phyloP scores from a whole-genome alignment of 2,888 invertebrate species.

The Andrena bucephala region DNA sequence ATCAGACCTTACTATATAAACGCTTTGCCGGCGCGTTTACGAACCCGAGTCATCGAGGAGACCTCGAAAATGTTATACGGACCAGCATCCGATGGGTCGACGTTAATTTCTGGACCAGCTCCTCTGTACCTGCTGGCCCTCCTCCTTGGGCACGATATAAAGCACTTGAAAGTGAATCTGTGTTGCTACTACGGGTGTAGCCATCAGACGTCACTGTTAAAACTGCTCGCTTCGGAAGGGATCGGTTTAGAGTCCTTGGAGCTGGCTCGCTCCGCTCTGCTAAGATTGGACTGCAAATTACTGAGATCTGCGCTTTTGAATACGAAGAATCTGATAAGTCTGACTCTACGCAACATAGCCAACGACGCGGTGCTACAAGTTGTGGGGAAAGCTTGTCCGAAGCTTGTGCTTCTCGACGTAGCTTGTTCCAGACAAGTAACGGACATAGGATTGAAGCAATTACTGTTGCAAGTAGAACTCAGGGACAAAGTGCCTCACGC shows the following conservation, averaged over 20 bases:
- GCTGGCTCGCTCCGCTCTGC: conserved; percentile 82
- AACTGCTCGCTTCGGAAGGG: conserved; percentile 83
- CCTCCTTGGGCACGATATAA: conserved; percentile 83
- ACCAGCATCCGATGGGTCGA: conserved; percentile 81
- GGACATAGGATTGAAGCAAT: conserved; percentile 82
- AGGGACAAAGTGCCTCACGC: conserved; percentile 77
- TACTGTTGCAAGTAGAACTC: conserved; percentile 83
- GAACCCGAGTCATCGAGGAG: conserved; percentile 82
- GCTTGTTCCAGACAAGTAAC: conserved; percentile 85
- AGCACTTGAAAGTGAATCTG: conserved; percentile 82
- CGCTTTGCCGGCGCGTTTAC: conserved; percentile 81
- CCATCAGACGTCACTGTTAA: conserved; percentile 84
- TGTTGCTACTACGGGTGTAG: conserved; percentile 86
- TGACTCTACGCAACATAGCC: conserved; percentile 84
- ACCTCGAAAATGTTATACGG: conserved; percentile 82
- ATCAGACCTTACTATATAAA: conserved; percentile 83
- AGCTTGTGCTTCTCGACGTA: conserved; percentile 82
- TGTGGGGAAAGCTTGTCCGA: conserved; percentile 83
- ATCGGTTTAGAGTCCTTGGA: conserved; percentile 82
- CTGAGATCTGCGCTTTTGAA: conserved; percentile 81
- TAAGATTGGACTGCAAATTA: conserved; percentile 83
- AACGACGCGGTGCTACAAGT: conserved; percentile 83
- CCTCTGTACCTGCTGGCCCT: conserved; percentile 83
- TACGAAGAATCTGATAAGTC: conserved; percentile 80
- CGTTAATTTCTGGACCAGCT: conserved; percentile 82